A percentile compares a stretch with the other conserved stretches of the same genome.
phyloP scores from a whole-genome alignment of 2,888 invertebrate species.

The Thymelicus acteon region DNA sequence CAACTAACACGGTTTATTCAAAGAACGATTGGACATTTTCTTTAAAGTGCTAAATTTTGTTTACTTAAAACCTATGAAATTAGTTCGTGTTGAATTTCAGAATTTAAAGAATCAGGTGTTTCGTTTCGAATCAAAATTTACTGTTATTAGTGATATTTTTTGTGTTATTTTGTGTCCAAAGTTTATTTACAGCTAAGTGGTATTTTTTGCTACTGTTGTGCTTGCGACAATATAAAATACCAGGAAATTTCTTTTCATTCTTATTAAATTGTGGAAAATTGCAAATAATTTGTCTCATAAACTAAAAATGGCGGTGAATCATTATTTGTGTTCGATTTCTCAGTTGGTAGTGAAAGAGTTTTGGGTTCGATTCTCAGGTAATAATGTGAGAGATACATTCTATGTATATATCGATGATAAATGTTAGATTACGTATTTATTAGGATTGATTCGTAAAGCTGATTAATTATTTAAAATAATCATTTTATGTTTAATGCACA shows the following conservation, averaged over 20 bases:
- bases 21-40: constrained; percentile 21
- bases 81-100: constrained; percentile 22
- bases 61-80: constrained; percentile 39
- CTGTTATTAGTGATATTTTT: constrained; percentile 20
- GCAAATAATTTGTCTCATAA: constrained; percentile 6
- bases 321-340: background rate
- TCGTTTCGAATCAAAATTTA: constrained; percentile 27
- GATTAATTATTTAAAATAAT: no score
- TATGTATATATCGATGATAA: no score
- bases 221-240: constrained; percentile 10
- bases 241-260: constrained; percentile 22
- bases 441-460: no score
- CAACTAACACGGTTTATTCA: constrained; percentile 18
- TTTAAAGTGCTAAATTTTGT: constrained; percentile 26
- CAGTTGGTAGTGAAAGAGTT: no score
- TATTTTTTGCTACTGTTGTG: constrained; percentile 18
- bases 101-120: constrained; percentile 23
- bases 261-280: constrained; percentile 20
- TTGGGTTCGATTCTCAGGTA: no score
- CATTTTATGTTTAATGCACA: no score
- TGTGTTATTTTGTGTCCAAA: background rate
- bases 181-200: constrained; percentile 22
- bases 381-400: no score
- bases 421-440: no score
- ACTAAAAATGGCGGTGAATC: background rate